These are phyloP conservation scores for Galendromus occidentalis DNA, from an alignment of 1,140 invertebrate species.

Conservation along the genomic window DNA sequence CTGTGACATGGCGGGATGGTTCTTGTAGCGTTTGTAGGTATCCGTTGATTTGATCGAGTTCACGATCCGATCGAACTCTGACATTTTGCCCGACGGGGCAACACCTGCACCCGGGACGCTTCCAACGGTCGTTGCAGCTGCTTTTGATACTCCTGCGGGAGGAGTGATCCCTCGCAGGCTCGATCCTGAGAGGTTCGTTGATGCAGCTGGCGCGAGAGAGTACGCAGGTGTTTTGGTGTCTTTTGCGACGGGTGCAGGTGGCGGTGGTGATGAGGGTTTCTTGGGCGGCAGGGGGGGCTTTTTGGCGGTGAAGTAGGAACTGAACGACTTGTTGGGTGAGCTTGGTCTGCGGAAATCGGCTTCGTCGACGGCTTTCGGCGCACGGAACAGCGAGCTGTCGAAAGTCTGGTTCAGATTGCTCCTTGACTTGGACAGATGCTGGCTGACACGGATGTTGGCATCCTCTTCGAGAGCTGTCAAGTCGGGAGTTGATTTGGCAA, in stretches of 20 bases:
- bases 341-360: background rate
- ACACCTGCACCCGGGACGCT: background rate
- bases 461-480: constrained; percentile 3
- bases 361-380: background rate
- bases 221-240: background rate
- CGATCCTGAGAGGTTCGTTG: too few relatives aligned
- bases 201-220: background rate
- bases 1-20: background rate
- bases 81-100: background rate
- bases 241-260: background rate
- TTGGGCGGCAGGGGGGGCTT: background rate
- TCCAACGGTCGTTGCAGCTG: background rate
- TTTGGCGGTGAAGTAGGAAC: constrained; percentile 7
- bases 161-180: too few relatives aligned
- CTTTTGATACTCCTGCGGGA: too few relatives aligned
- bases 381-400: background rate
- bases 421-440: constrained; percentile 4
- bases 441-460: background rate
- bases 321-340: constrained; percentile 3
- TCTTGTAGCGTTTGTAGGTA: background rate
- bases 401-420: constrained; percentile 6
- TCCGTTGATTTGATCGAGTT: constrained; percentile 8
- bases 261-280: background rate
- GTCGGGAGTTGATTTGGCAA: background rate
- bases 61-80: constrained; percentile 1